Evolutionary conservation across 2,113 vertebrate genomes (phyloP), one percentile per base, ranked within the genome.

Genomic region (Thryonomys swinderianus): DNA sequence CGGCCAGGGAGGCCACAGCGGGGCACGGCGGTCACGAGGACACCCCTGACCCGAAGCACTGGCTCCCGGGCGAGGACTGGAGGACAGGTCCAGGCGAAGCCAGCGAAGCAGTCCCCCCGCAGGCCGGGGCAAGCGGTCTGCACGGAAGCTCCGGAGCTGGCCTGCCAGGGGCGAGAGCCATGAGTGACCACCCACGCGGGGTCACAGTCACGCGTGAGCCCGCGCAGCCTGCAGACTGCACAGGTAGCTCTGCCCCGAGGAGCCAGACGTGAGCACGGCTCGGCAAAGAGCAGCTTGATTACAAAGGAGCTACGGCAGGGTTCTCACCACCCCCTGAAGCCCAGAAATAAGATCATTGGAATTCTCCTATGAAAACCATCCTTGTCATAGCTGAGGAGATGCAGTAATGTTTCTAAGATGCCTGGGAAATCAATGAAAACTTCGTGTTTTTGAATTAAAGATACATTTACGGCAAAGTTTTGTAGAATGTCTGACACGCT

Each of bases 401-500:
- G 14, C 32, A 69, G 71, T 87, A 55, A 59, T 91, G 37, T 84
- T 73, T 62, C 64, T 6, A 91, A 91, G 51, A 74, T 18, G 42
- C 69, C 21, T 59, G 66, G n/a, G 57, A 55, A 89, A 86, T 51
- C 62, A 81, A 62, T 20, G 37, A 17, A 82, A 73, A 57, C 14
- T 57, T 42, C 1, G 20, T 3, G 12, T 23, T n/a, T 73, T 81
- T 81, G 74, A 55, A 20, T 92, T n/a, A 40, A 51, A 96, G 76
- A 85, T 86, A 55, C 53, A 91, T n/a, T 83, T 79, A 61, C 18
- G 88, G 71, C 21, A 66, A 80, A 64, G 16, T 69, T 96, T 88
- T 45, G 80, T 21, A 85, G 66, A 61, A 30, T 25, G 59, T 91
- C 40, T 78, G 93, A 81, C 25, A 59, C 48, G 17, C 53, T 69